Percentiles rank a stretch among this genome's conserved stretches.
Conservation (phyloP, 1,140 invertebrate genomes). For the Tetramorium alpestre region DNA sequence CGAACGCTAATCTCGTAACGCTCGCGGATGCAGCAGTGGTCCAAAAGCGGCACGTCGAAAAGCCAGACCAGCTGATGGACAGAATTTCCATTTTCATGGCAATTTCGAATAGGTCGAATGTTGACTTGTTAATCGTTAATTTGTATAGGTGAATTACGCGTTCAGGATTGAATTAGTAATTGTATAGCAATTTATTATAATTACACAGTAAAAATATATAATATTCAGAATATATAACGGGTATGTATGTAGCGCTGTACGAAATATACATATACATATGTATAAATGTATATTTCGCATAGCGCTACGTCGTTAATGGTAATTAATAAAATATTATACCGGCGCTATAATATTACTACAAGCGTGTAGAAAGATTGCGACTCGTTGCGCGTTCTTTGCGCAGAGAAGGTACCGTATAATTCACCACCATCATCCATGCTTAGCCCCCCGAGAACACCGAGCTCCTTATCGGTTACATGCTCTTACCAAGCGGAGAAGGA, state of each 20-base stretch:
- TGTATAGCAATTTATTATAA: conserved; percentile 58
- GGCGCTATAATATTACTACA: conserved; percentile 46
- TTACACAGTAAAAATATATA: conserved; percentile 57
- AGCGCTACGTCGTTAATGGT: conserved; percentile 11
- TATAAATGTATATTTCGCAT: conserved; percentile 7
- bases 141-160: conserved; percentile 39
- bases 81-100: conserved; percentile 42
- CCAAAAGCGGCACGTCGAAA: conserved; percentile 11
- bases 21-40: conserved; percentile 21
- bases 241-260: not conserved
- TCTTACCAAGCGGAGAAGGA: not conserved
- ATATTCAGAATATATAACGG: conserved; percentile 50
- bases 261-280: conserved; percentile 30
- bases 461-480: conserved; percentile 29
- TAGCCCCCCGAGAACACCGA: conserved; percentile 32
- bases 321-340: conserved; percentile 57
- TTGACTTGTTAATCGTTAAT: conserved; percentile 35
- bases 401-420: conserved; percentile 37
- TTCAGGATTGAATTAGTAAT: conserved; percentile 42
- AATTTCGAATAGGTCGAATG: conserved; percentile 35
- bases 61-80: conserved; percentile 49
- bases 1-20: conserved; percentile 9
- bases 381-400: conserved; percentile 34
- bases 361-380: conserved; percentile 39
- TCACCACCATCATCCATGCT: conserved; percentile 24